phyloP scores from a whole-genome alignment of 2,888 invertebrate species.

The Linnaemya tessellans region DNA sequence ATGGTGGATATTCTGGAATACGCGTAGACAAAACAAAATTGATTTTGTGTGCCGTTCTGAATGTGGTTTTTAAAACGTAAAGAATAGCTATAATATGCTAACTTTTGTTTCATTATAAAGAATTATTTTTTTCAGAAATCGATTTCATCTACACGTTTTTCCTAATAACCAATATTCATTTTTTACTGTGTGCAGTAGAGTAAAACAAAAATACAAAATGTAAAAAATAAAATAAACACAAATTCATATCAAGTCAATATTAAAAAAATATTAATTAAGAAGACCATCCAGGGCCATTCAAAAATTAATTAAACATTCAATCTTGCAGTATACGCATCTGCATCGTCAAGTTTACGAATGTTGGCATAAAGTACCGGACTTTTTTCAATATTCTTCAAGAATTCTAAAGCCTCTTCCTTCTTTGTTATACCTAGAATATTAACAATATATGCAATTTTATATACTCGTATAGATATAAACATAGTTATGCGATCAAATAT shows the following conservation, averaged over 20 bases:
- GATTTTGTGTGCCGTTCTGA: too few species aligned
- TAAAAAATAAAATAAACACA: slow-evolving; percentile 10
- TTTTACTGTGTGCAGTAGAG: not conserved
- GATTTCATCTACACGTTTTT: not conserved
- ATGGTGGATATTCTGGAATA: too few species aligned
- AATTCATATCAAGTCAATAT: slow-evolving; percentile 45
- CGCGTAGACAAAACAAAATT: too few species aligned
- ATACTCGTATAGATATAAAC: too few species aligned
- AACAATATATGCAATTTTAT: not conserved
- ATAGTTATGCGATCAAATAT: not conserved
- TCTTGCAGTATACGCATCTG: slow-evolving; percentile 59
- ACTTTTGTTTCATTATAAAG: too few species aligned
- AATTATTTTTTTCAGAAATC: too few species aligned
- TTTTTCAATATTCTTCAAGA: slow-evolving; percentile 37
- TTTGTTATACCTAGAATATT: slow-evolving; percentile 43
- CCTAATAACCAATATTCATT: not conserved
- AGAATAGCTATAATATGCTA: too few species aligned
- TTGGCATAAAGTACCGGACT: slow-evolving; percentile 66
- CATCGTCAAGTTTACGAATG: slow-evolving; percentile 31
- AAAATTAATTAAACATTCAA: slow-evolving; percentile 32
- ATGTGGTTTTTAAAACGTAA: too few species aligned
- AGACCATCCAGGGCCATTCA: slow-evolving; percentile 39
- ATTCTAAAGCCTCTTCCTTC: slow-evolving; percentile 47
- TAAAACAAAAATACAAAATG: slow-evolving; percentile 30
- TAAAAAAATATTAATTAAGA: not conserved